Conservation (phyloP, 2,888 invertebrate species). For the Brachynemurus nebulosus region DNA sequence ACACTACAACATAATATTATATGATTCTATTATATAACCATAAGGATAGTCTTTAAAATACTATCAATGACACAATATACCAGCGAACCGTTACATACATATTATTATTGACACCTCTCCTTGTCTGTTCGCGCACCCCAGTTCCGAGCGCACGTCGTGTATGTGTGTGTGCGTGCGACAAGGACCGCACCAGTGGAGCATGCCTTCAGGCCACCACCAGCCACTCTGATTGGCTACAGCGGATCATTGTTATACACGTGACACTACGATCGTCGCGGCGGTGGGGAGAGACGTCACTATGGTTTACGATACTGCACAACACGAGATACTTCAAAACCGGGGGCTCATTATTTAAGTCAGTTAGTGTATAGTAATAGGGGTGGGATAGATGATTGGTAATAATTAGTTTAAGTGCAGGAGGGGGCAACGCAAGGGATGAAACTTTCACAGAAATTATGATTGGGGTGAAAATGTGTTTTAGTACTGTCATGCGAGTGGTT, state of each 20-base stretch:
- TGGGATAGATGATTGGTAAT: constrained; percentile 10
- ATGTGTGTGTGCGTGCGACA: neutral
- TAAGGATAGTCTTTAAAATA: too few relatives aligned
- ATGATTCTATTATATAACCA: too few relatives aligned
- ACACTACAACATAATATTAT: too few relatives aligned
- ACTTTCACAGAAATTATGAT: constrained; percentile 3
- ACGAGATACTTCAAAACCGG: constrained; percentile 9
- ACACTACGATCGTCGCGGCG: neutral
- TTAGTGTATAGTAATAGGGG: too few relatives aligned
- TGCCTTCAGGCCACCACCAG: constrained; percentile 1
- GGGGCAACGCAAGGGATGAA: constrained; percentile 6
- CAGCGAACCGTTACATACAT: too few relatives aligned
- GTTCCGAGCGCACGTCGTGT: too few relatives aligned
- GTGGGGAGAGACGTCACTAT: neutral
- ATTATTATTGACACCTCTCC: too few relatives aligned
- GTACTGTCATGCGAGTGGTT: neutral
- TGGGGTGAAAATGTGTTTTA: neutral
- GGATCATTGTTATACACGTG: neutral
- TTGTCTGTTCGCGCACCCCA: too few relatives aligned
- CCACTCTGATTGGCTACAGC: neutral
- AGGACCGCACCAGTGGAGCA: neutral
- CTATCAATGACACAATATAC: too few relatives aligned
- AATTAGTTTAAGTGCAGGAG: constrained; percentile 9
- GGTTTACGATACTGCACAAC: neutral
- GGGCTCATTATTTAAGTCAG: constrained; percentile 12